Evolutionary conservation across 2,113 vertebrate genomes (phyloP), one percentile per base, ranked within the genome.

Genomic region (Apodemus speciosus): DNA sequence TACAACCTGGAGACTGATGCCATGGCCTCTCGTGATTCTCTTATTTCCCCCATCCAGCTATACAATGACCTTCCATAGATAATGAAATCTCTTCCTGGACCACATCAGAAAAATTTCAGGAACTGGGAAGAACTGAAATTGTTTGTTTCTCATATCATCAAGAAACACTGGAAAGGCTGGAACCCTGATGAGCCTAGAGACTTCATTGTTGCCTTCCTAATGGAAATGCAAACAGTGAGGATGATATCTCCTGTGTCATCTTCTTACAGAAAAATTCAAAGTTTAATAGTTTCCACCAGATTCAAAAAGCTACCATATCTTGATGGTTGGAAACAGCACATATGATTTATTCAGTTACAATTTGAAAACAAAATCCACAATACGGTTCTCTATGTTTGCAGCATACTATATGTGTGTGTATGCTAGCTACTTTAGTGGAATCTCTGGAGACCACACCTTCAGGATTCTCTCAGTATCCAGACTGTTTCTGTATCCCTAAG

Each of bases 201-300:
- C 92, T 99, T 98, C 96, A 99, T 98, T 0, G 99, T 99, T 95
- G 98, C 98, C 90, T 99, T 98, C 90, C 98, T 99, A 46, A 95
- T 95, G 8, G 98, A 99, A 95, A 98, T 98, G 62, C 96, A 95
- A 95, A 98, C 98, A 98, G 99, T 99, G 56, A 96, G 95, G 96
- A 35, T 30, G n/a, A 49, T 27, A 25, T 25, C 46, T 23, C 72
- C 23, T 27, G 4, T 30, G 13, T 30, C 2, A 3, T 75, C 43
- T n/a, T 68, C 66, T 75, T 7, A 30, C 25, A 43, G 25, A 75
- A 75, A 3, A 15, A 46, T 75, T 40, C 46, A 6, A 49, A 6
- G 13, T 75, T 75, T 49, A 46, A 49, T 25, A 53, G 14, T 15
- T 53, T 53, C 53, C 14, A 53, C 53, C 53, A 53, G 53, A 53